phyloP scores from a whole-genome alignment of 2,797 vertebrate species.

The Glossophaga mutica region DNA sequence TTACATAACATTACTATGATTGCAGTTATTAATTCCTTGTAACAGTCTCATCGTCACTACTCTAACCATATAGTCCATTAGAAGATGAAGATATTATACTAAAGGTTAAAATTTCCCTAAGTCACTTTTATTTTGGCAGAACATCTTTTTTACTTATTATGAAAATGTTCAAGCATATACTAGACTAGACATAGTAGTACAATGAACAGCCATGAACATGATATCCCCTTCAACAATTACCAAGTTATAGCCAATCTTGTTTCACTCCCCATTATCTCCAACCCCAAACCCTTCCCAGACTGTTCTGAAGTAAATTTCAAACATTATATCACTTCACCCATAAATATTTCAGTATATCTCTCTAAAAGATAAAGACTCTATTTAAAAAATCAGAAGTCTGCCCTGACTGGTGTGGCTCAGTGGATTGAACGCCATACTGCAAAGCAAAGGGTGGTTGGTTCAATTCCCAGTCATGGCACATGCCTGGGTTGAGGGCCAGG shows the following conservation, averaged over 20 bases:
- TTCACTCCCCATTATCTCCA: background rate
- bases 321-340: background rate
- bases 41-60: background rate
- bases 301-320: background rate
- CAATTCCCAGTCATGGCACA: no score
- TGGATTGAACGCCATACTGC: no score
- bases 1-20: background rate
- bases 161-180: background rate
- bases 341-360: background rate
- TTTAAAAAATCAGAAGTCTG: background rate
- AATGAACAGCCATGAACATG: background rate
- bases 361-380: background rate
- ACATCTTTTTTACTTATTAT: background rate
- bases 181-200: background rate
- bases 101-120: background rate
- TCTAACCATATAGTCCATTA: background rate
- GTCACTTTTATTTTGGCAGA: background rate
- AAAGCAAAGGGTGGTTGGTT: no score
- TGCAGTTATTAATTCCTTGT: background rate
- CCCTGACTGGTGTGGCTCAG: no score
- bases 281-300: background rate
- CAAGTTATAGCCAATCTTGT: background rate
- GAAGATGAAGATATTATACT: background rate
- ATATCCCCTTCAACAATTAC: background rate
- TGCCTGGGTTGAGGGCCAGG: no score